Conservation (phyloP, 1,140 invertebrate species). For the Drosophila parabipectinata region DNA sequence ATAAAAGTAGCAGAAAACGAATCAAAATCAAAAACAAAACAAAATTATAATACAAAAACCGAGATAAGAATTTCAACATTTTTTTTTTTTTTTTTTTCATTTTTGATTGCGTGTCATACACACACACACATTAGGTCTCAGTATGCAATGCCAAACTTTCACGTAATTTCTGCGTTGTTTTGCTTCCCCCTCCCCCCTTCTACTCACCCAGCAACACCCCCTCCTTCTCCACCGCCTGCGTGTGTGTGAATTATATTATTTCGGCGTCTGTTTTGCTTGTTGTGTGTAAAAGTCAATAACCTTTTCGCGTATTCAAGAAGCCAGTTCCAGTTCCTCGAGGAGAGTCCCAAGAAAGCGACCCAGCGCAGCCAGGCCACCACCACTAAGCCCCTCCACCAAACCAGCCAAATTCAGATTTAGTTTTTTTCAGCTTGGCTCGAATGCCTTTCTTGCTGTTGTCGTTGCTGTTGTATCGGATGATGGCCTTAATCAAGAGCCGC, state of each 20-base stretch:
- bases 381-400: conserved; percentile 6
- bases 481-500: conserved; percentile 65
- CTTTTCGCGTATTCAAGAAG: conserved; percentile 77
- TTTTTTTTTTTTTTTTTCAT: conserved; percentile 28
- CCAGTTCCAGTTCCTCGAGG: conserved; percentile 56
- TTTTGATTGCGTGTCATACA: conserved; percentile 67
- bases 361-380: conserved; percentile 13
- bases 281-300: conserved; percentile 77
- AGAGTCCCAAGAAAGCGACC: conserved; percentile 43
- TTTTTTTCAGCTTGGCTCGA: conserved; percentile 15
- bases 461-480: not conserved
- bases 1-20: conserved; percentile 28
- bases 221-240: conserved; percentile 11
- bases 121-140: conserved; percentile 5
- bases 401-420: conserved; percentile 29
- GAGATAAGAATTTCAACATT: conserved; percentile 82
- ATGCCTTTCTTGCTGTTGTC: conserved; percentile 5
- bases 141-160: conserved; percentile 79
- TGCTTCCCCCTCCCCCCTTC: conserved; percentile 16
- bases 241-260: conserved; percentile 79
- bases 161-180: conserved; percentile 74
- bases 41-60: conserved; percentile 42
- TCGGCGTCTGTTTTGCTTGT: conserved; percentile 75
- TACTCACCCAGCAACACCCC: not conserved
- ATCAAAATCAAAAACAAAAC: conserved; percentile 38